These are phyloP conservation scores for Chiridota heheva DNA, from an alignment of 35 echinoderm and acorn worm species.

Conservation along the genomic window DNA sequence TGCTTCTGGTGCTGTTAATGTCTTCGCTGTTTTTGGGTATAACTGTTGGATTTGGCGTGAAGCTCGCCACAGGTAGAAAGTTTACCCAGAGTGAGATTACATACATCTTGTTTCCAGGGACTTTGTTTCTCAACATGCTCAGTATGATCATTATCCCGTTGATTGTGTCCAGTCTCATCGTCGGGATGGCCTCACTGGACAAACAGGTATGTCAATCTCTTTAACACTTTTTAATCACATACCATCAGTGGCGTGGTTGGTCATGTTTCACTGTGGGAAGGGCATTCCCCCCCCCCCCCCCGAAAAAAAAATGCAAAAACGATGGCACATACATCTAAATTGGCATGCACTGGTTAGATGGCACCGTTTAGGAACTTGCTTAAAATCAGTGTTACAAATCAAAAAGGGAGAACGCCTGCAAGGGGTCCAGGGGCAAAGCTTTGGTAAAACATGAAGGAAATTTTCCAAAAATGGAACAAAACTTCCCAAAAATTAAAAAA, in stretches of 20 bases:
- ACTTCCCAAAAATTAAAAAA: too few relatives aligned
- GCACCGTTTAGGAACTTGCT: too few relatives aligned
- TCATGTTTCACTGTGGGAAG: background rate
- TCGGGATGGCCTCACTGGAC: slow-evolving; percentile 90
- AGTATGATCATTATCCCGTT: slow-evolving; percentile 94
- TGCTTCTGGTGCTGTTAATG: slow-evolving; percentile 71
- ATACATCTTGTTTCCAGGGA: slow-evolving; percentile 92
- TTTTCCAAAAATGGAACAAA: too few relatives aligned
- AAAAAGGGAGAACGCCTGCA: too few relatives aligned
- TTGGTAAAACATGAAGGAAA: too few relatives aligned
- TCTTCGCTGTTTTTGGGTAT: slow-evolving; percentile 61
- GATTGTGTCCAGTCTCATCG: slow-evolving; percentile 78
- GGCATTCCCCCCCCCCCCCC: too few relatives aligned
- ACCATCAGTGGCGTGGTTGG: background rate
- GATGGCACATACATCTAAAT: too few relatives aligned
- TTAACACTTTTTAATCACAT: background rate
- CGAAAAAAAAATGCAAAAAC: too few relatives aligned
- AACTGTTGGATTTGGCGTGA: slow-evolving; percentile 68
- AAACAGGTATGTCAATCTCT: slow-evolving; percentile 46
- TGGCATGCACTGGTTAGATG: too few relatives aligned
- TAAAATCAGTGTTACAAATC: too few relatives aligned
- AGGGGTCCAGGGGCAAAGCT: too few relatives aligned
- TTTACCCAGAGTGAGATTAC: slow-evolving; percentile 79
- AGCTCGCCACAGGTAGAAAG: slow-evolving; percentile 52
- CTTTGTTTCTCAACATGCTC: slow-evolving; percentile 89